phyloP scores from a whole-genome alignment of 1,140 invertebrate species.

The Triops cancriformis region DNA sequence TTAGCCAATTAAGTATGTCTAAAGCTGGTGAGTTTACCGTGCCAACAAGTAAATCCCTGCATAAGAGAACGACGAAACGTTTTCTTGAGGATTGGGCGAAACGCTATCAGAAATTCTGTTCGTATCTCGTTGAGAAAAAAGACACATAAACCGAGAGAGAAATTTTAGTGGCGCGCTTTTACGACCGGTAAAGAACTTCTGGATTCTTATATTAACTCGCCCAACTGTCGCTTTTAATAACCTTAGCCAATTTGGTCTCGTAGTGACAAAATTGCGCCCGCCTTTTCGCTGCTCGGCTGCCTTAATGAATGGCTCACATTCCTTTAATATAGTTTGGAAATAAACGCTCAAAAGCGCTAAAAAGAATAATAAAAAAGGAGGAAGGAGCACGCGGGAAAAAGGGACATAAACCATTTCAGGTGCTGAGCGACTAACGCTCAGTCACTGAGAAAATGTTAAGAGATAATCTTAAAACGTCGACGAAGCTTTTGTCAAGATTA shows the following conservation, averaged over 20 bases:
- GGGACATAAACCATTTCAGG: conserved; percentile 1
- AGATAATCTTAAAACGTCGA: background rate
- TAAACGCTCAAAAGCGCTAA: background rate
- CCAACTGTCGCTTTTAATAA: background rate
- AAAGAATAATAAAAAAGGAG: too few species aligned
- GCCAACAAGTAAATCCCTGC: background rate
- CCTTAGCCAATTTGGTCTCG: conserved; percentile 2
- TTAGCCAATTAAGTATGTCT: conserved; percentile 5
- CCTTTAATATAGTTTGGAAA: background rate
- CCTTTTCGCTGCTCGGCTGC: background rate
- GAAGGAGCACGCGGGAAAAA: background rate
- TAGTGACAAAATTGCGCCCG: background rate
- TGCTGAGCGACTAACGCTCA: background rate
- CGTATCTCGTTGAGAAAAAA: background rate
- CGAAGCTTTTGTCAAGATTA: background rate
- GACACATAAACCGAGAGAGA: background rate
- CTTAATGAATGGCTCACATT: background rate
- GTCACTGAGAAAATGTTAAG: background rate
- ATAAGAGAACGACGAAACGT: background rate
- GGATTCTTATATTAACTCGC: conserved; percentile 4
- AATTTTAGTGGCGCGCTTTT: background rate
- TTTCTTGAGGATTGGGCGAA: background rate
- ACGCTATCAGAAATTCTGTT: background rate
- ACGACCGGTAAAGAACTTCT: background rate
- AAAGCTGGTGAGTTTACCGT: background rate